Evolutionary conservation across 2,113 vertebrate genomes (phyloP).

Genomic region (Otocyon megalotis): DNA sequence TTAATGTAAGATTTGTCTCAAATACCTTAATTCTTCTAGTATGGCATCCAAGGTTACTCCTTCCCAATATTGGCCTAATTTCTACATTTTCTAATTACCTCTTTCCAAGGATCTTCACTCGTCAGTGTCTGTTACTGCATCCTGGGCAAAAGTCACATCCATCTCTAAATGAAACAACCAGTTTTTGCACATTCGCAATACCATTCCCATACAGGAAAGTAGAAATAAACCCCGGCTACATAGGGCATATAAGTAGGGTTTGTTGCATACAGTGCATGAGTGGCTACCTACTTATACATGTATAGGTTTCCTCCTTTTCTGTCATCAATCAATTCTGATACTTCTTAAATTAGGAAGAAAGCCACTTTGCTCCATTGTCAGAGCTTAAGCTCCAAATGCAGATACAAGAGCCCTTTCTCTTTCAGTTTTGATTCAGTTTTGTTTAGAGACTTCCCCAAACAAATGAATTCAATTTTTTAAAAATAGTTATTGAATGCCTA

Average conservation of each 20-base stretch:
- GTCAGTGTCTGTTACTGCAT: neutral
- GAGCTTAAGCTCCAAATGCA: neutral
- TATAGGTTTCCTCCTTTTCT: neutral
- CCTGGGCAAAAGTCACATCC: slow-evolving; percentile 2
- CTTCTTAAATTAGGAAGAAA: slow-evolving; percentile 18
- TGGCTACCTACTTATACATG: neutral
- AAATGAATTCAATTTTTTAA: neutral
- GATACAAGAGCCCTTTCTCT: neutral
- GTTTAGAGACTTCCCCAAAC: neutral
- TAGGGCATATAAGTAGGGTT: neutral
- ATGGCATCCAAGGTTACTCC: neutral
- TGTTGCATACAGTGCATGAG: neutral
- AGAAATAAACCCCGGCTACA: neutral
- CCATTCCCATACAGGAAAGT: neutral
- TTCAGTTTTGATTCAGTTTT: neutral
- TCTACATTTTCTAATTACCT: slow-evolving; percentile 27
- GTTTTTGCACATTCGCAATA: neutral
- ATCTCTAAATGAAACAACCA: slow-evolving; percentile 5
- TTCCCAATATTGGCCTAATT: neutral
- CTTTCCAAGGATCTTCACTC: slow-evolving; percentile 36
- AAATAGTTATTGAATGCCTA: neutral
- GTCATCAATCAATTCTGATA: neutral
- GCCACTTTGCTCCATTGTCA: neutral
- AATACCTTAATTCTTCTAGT: neutral
- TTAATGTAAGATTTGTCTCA: neutral